Percentiles rank a stretch among this genome's conserved stretches.
These are phyloP conservation scores for Gorsachius magnificus DNA, from an alignment of 2,797 vertebrate genomes.

Conservation along the genomic window DNA sequence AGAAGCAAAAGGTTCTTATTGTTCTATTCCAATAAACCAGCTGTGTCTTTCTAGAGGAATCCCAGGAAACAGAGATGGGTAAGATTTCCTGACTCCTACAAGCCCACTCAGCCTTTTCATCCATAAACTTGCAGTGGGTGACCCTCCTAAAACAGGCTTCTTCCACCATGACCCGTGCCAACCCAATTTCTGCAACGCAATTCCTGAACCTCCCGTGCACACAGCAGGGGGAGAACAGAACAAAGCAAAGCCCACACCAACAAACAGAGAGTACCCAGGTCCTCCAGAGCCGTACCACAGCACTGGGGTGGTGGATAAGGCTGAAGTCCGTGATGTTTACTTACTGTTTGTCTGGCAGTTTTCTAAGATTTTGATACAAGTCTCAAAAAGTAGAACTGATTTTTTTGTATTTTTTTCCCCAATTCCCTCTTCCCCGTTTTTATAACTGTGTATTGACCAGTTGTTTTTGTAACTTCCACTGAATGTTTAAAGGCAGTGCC, in stretches of 20 bases:
- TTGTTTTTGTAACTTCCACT: constrained; percentile 31
- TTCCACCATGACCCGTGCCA: background rate
- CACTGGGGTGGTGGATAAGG: background rate
- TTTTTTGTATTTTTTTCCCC: constrained; percentile 19
- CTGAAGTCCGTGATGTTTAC: constrained; percentile 11
- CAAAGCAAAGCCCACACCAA: background rate
- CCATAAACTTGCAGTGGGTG: background rate
- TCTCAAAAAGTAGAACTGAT: background rate
- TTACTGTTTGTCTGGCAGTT: constrained; percentile 36
- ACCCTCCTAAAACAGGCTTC: background rate
- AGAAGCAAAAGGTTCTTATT: background rate
- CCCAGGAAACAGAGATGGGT: background rate
- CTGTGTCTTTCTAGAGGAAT: background rate
- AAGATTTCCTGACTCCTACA: background rate
- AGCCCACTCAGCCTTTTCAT: background rate
- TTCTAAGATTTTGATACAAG: constrained; percentile 58
- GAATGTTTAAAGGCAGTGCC: constrained; percentile 20
- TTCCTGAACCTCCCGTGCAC: background rate
- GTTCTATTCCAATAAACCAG: background rate
- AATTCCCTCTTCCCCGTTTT: constrained; percentile 17
- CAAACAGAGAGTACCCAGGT: background rate
- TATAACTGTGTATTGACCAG: background rate
- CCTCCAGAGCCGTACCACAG: background rate
- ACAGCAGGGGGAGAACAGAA: background rate
- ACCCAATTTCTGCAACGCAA: background rate